phyloP scores from a whole-genome alignment of 2,797 vertebrate species.

The Alca torda region DNA sequence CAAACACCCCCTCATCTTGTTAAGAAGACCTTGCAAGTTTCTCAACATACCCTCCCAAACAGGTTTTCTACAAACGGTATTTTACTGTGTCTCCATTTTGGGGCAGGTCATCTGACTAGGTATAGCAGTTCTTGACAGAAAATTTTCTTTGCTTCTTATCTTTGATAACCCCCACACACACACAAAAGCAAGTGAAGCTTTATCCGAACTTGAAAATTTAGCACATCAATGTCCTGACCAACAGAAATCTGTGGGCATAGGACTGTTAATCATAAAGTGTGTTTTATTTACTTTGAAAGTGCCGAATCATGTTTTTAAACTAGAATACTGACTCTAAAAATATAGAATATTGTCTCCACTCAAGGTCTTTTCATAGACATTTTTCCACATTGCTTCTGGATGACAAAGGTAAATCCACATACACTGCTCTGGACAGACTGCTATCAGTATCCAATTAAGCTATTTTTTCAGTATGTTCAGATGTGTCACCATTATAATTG shows the following conservation, averaged over 20 bases:
- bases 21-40: neutral
- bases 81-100: neutral
- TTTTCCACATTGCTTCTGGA: neutral
- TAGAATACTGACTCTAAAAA: neutral
- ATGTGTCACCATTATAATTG: neutral
- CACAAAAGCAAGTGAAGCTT: neutral
- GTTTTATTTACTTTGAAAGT: neutral
- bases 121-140: neutral
- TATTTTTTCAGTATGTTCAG: neutral
- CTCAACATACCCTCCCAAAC: neutral
- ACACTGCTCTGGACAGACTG: neutral
- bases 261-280: neutral
- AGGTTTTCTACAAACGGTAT: neutral
- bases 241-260: neutral
- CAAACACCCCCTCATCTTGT: neutral
- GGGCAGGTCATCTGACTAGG: neutral
- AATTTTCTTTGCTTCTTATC: neutral
- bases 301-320: neutral
- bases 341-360: neutral
- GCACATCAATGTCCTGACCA: neutral
- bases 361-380: neutral
- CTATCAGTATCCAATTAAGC: neutral
- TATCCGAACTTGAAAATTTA: neutral
- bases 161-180: neutral
- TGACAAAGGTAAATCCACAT: neutral